phyloP scores from a whole-genome alignment of 2,797 vertebrate genomes.

The Natrix natrix region DNA sequence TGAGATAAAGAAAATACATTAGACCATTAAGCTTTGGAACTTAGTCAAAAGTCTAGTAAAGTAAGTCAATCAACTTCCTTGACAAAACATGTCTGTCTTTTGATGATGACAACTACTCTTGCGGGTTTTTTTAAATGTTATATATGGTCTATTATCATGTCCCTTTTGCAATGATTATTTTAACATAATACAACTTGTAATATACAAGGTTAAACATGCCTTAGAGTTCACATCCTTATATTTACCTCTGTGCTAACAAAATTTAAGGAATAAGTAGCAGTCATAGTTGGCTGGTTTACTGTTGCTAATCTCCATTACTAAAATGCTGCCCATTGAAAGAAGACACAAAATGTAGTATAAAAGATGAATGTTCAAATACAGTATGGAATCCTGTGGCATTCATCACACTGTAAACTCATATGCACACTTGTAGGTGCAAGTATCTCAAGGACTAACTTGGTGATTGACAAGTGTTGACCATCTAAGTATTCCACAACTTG shows the following conservation, averaged over 20 bases:
- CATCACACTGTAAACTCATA: too few species aligned
- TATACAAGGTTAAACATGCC: neutral
- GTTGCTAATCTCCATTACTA: neutral
- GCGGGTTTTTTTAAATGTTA: neutral
- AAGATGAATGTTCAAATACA: neutral
- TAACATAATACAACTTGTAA: neutral
- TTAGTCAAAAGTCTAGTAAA: neutral
- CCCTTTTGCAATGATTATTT: neutral
- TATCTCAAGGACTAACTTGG: neutral
- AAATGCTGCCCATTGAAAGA: neutral
- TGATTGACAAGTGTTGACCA: neutral
- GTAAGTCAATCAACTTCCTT: neutral
- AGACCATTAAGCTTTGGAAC: neutral
- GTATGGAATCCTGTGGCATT: neutral
- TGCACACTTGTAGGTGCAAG: neutral
- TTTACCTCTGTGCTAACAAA: neutral
- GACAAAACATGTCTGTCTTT: neutral
- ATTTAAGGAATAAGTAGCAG: neutral
- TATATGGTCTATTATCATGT: neutral
- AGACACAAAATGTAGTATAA: neutral
- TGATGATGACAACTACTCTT: neutral
- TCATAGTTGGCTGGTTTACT: neutral
- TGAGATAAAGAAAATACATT: neutral
- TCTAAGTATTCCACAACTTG: neutral
- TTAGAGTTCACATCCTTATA: neutral